These are phyloP conservation scores for Trachemys scripta DNA, from an alignment of 2,113 vertebrate species.

Conservation along the genomic window DNA sequence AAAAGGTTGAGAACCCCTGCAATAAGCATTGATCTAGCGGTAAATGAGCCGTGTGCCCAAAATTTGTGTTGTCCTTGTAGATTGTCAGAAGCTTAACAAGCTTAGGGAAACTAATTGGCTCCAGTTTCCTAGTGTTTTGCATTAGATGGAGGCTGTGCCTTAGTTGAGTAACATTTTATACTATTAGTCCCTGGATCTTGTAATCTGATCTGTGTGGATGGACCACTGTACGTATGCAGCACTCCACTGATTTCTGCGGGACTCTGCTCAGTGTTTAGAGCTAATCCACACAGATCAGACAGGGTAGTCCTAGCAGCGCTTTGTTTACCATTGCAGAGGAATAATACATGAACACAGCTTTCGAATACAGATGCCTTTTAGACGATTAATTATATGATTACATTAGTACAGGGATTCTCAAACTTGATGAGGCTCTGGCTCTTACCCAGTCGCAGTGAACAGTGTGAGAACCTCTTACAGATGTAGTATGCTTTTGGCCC, in stretches of 20 bases:
- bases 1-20: too few relatives aligned
- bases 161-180: not conserved
- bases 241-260: not conserved
- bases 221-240: not conserved
- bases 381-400: constrained; percentile 41
- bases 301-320: not conserved
- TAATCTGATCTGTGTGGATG: not conserved
- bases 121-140: not conserved
- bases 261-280: not conserved
- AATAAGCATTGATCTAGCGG: not conserved
- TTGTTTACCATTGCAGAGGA: not conserved
- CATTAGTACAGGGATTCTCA: constrained; percentile 51
- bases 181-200: not conserved
- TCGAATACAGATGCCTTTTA: constrained; percentile 39
- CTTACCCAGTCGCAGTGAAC: constrained; percentile 50
- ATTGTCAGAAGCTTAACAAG: not conserved
- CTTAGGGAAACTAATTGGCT: not conserved
- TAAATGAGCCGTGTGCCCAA: not conserved
- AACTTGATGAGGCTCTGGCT: constrained; percentile 57
- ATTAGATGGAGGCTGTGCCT: not conserved
- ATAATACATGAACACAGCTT: not conserved
- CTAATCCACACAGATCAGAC: not conserved
- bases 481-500: constrained; percentile 58
- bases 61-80: not conserved
- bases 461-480: constrained; percentile 35